Evolutionary conservation across 2,113 vertebrate species (phyloP), one percentile per base, ranked within the genome.

Genomic region (Nyctereutes procyonoides): DNA sequence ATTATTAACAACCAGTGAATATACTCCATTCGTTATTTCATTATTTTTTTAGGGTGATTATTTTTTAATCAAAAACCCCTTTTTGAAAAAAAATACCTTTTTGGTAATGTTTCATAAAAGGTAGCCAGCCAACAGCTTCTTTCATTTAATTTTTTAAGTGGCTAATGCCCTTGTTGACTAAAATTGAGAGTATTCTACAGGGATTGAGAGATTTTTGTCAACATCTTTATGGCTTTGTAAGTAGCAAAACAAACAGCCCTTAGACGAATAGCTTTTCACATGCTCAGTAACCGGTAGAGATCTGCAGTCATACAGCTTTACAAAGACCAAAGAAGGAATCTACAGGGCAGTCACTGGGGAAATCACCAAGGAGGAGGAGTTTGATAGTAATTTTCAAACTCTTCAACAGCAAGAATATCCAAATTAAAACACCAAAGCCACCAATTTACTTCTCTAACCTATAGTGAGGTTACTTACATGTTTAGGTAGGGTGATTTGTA

Each of bases 91-190:
- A 43, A 43, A 43, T 51, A 80, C 17, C 81, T 77, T 51, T 88
- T 84, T 88, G 43, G 85, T 80, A 19, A 93, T 53, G 8, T 51
- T 71, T 93, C 48, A 58, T 56, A 76, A 96, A 96, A 88, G 22
- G 4, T 9, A 85, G 51, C 12, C 48, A 83, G 48, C 13, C 48
- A 15, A 20, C 28, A 48, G 82, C 60, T 96, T 58, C 28, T 88
- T 56, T 81, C 38, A 88, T 67, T 48, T 91, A 22, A 74, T 69
- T 96, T 86, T 88, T 85, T 60, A 95, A 88, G 79, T 38, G 30
- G 35, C 28, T 88, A 71, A 71, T 82, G 74, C 76, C 38, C 28
- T 48, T 43, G n/a, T 63, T 96, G n/a, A 92, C 55, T 86, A 53
- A 96, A 56, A 65, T 4, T 79, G 20, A 87, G 10, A 81, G 10